A percentile compares a stretch with the other conserved stretches of the same genome.
Conservation (phyloP, 2,888 invertebrate species). For the Dione juno region DNA sequence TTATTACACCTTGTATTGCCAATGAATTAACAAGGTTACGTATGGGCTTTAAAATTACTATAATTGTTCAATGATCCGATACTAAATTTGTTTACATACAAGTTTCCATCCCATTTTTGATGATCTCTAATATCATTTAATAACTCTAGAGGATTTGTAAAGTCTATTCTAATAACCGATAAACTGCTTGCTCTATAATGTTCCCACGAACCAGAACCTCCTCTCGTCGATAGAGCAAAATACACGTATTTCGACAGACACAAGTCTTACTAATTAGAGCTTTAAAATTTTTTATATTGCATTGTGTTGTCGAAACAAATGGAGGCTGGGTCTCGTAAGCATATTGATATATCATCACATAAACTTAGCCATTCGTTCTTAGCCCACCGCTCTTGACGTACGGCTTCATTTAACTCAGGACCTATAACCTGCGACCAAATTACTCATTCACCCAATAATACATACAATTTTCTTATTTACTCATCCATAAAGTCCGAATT, state of each 20-base stretch:
- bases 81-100: no score
- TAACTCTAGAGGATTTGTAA: no score
- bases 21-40: no score
- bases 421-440: conserved; percentile 71
- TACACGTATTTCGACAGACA: conserved; percentile 28
- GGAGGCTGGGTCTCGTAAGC: conserved; percentile 73
- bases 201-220: not conserved
- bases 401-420: conserved; percentile 79
- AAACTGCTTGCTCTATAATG: not conserved
- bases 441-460: conserved; percentile 31
- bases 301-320: conserved; percentile 56
- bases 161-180: no score
- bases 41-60: no score
- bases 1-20: no score
- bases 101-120: no score
- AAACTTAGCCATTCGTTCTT: conserved; percentile 73
- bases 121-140: no score
- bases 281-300: conserved; percentile 40
- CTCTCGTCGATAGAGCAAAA: not conserved
- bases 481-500: conserved; percentile 48
- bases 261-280: conserved; percentile 47
- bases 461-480: conserved; percentile 30
- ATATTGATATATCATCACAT: conserved; percentile 82
- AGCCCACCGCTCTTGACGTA: conserved; percentile 77
- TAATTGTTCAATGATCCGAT: no score